Evolutionary conservation across 2,888 invertebrate species (phyloP).

Genomic region (Lycocerus yunnanus): DNA sequence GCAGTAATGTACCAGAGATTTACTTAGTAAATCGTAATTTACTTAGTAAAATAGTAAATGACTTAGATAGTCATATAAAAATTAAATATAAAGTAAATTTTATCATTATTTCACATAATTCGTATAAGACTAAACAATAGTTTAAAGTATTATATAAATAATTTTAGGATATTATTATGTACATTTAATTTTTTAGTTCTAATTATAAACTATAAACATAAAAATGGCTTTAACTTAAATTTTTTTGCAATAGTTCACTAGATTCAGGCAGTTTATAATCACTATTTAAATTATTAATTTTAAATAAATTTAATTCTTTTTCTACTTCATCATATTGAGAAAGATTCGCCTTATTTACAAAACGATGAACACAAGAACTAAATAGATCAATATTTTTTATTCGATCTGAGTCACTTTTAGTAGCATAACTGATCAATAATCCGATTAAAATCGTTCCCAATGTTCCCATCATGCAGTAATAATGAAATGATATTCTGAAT

Average conservation of each 20-base stretch:
- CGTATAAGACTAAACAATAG: too few species aligned
- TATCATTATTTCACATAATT: too few species aligned
- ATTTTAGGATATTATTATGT: too few species aligned
- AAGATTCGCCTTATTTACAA: not conserved
- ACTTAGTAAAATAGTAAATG: too few species aligned
- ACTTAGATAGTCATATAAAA: too few species aligned
- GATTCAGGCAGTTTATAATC: not conserved
- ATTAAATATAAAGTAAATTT: too few species aligned
- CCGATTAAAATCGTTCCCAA: slow-evolving; percentile 22
- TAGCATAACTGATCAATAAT: slow-evolving; percentile 17
- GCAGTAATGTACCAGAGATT: too few species aligned
- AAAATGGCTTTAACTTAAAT: not conserved
- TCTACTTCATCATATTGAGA: not conserved
- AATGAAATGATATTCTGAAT: slow-evolving; percentile 30
- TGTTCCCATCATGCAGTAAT: slow-evolving; percentile 23
- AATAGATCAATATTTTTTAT: slow-evolving; percentile 65
- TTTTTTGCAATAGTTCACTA: not conserved
- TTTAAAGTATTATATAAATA: too few species aligned
- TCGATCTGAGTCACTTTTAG: slow-evolving; percentile 51
- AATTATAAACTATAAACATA: not conserved
- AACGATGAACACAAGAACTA: slow-evolving; percentile 51
- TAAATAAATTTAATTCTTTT: not conserved
- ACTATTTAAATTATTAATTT: not conserved
- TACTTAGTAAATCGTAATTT: too few species aligned
- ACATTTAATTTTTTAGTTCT: too few species aligned